Conservation (phyloP, 2,888 invertebrate genomes). For the Cremastinae sp. region DNA sequence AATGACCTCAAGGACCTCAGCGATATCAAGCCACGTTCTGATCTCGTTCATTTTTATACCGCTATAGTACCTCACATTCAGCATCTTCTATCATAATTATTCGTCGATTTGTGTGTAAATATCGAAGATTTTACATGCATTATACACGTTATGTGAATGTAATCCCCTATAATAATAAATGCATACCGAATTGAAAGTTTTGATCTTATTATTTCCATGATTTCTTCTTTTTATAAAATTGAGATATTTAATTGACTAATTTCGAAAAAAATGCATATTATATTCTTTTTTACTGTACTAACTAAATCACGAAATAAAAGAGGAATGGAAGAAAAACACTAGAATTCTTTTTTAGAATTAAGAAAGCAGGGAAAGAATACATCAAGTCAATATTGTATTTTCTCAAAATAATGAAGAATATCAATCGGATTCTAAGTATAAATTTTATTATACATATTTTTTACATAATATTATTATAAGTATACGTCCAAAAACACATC, state of each 20-base stretch:
- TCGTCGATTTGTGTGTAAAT: slow-evolving; percentile 68
- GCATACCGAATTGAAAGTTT: slow-evolving; percentile 65
- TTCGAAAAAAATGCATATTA: too few relatives aligned
- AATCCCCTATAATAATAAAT: slow-evolving; percentile 69
- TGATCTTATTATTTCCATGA: not conserved
- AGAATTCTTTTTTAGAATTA: too few relatives aligned
- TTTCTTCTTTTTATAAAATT: not conserved
- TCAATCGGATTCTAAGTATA: too few relatives aligned
- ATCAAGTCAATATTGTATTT: too few relatives aligned
- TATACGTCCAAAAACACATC: too few relatives aligned
- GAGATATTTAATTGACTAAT: too few relatives aligned
- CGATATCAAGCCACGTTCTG: slow-evolving; percentile 68
- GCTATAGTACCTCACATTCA: slow-evolving; percentile 74
- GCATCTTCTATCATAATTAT: slow-evolving; percentile 42
- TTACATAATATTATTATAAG: slow-evolving; percentile 12
- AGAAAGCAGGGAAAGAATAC: too few relatives aligned
- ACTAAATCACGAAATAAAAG: too few relatives aligned
- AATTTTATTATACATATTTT: slow-evolving; percentile 13
- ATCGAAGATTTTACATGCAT: slow-evolving; percentile 66
- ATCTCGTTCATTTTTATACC: slow-evolving; percentile 71
- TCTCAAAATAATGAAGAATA: too few relatives aligned
- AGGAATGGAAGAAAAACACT: too few relatives aligned
- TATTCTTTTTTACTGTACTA: too few relatives aligned
- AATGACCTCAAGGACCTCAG: slow-evolving; percentile 64
- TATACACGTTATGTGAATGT: slow-evolving; percentile 53